Evolutionary conservation across 2,797 vertebrate species (phyloP).

Genomic region (Emys orbicularis): DNA sequence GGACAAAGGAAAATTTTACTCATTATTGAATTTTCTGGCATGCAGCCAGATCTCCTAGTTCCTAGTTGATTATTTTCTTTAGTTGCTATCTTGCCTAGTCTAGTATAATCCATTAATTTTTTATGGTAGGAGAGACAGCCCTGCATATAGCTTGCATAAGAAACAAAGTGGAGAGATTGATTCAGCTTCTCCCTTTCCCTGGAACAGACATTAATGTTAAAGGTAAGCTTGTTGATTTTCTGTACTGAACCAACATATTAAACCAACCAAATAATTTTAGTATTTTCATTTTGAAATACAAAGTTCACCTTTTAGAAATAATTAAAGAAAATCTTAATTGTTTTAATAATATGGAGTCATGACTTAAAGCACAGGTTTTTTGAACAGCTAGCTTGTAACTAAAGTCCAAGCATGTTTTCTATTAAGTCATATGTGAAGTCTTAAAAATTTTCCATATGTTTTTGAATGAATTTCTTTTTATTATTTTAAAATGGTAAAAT

Average conservation of each 20-base stretch:
- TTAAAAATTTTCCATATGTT: slow-evolving; percentile 20
- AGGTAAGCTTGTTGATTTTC: slow-evolving; percentile 87
- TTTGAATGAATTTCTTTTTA: slow-evolving; percentile 4
- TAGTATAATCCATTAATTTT: slow-evolving; percentile 85
- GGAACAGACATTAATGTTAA: slow-evolving; percentile 92
- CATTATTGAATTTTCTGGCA: slow-evolving; percentile 78
- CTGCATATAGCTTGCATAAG: slow-evolving; percentile 94
- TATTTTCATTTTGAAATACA: slow-evolving; percentile 19
- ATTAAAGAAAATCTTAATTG: slow-evolving; percentile 24
- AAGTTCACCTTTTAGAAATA: slow-evolving; percentile 34
- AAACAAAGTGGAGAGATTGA: slow-evolving; percentile 93
- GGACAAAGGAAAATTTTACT: slow-evolving; percentile 77
- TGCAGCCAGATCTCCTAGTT: slow-evolving; percentile 77
- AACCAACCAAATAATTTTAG: slow-evolving; percentile 7
- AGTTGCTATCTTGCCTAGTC: slow-evolving; percentile 80
- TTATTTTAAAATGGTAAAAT: slow-evolving; percentile 24
- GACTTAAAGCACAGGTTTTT: neutral
- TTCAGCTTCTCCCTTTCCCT: slow-evolving; percentile 89
- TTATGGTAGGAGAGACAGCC: slow-evolving; percentile 94
- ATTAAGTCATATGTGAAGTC: neutral
- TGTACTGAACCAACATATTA: slow-evolving; percentile 41
- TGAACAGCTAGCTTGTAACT: neutral
- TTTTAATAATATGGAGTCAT: slow-evolving; percentile 16
- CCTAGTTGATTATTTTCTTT: slow-evolving; percentile 82
- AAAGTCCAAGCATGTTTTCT: neutral